Conservation (phyloP, 1,140 invertebrate genomes). For the Sipha flava region DNA sequence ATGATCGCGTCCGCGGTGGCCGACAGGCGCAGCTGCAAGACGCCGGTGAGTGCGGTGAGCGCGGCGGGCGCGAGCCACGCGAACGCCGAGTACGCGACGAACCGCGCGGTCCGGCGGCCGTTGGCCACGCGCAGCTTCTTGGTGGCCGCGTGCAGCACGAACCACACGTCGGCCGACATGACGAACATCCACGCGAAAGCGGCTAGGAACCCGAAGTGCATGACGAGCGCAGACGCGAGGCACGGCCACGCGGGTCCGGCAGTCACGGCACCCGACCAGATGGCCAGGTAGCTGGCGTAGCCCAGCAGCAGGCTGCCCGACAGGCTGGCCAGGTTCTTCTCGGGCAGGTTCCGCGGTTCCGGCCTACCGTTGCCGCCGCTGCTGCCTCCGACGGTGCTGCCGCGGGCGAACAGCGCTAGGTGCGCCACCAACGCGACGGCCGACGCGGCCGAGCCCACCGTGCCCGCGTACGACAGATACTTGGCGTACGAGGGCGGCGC, state of each 20-base stretch:
- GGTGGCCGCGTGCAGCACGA: background rate
- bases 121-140: background rate
- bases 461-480: background rate
- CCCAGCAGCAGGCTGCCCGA: background rate
- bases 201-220: constrained; percentile 21
- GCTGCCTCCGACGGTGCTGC: too few species aligned
- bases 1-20: background rate
- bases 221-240: background rate
- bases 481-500: background rate
- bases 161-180: constrained; percentile 20
- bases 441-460: background rate
- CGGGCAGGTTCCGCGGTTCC: background rate
- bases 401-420: background rate
- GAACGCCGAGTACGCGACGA: constrained; percentile 4
- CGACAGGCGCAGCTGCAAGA: background rate
- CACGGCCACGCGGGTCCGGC: background rate
- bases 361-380: too few species aligned
- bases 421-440: background rate
- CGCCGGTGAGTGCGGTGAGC: background rate
- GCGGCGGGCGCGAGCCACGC: constrained; percentile 13
- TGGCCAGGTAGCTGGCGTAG: background rate
- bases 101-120: background rate
- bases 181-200: constrained; percentile 28
- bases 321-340: constrained; percentile 9
- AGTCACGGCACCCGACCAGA: background rate